Base-by-base conservation (phyloP, 2,113 vertebrate species). In the Canis aureus region DNA sequence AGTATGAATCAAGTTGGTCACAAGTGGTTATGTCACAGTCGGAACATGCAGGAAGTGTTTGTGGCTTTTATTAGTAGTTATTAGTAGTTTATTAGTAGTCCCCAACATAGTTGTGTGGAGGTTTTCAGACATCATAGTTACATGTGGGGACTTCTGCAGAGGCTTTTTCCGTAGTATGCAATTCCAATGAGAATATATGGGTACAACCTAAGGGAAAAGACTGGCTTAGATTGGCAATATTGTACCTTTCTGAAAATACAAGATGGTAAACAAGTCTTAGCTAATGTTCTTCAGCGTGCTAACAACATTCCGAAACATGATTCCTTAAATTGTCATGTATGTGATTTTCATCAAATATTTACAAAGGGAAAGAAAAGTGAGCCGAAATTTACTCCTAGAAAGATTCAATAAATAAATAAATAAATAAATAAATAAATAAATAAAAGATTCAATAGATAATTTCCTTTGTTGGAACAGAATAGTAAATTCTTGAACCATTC, bases 341-440 rank as follows among this genome's bases (percentile, higher is more conserved):
- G 3, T 82, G 66, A 82, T 91, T 94, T 88, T 71, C 38, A 64
- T 13, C 71, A 38, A 73, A 49, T 95, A 86, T 91, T 67, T 95
- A 19, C 90, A 71, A 91, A 90, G 76, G 35, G 92, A 85, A 87
- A 88, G 9, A 94, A 20, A 97, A 84, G 93, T 43, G 19, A 97
- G 15, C 15, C 78, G 53, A 92, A 95, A 53, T 81, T 82, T 91
- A 64, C 29, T 43, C 29, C 89, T 84, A 73, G 71, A 89, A 91
- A 89, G 23, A 35, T 87, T 89, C 53, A 67, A 59, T 82, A 73
- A 38, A 38, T 3, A 38, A 38, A 38, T 38, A 3, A 38, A 38
- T 38, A 3, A 38, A 38, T 38, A 3, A 38, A 38, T 38, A 38
- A 38, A 38, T 38, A 38, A 38, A 38, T 35, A 35, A 35, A 35